Evolutionary conservation across 2,113 vertebrate genomes (phyloP).

Genomic region (Lathamus discolor): DNA sequence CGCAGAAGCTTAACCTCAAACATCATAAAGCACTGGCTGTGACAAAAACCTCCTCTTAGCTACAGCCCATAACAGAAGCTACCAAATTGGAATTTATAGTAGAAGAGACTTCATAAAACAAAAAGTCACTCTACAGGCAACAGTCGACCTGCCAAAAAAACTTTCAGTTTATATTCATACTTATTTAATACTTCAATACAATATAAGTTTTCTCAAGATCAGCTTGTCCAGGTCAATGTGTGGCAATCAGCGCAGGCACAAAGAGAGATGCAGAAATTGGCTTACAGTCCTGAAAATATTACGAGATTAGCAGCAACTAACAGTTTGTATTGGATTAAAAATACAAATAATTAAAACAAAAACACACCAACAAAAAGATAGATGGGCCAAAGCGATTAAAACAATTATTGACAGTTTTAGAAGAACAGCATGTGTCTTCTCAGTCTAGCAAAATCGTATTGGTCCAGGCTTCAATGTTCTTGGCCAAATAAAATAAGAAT

Average conservation of each 20-base stretch:
- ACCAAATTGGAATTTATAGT: not conserved
- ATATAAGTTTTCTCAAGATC: not conserved
- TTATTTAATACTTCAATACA: not conserved
- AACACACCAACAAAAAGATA: not conserved
- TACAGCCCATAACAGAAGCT: not conserved
- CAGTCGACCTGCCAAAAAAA: not conserved
- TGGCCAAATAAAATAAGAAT: not conserved
- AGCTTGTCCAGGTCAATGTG: not conserved
- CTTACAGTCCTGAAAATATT: not conserved
- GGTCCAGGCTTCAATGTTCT: not conserved
- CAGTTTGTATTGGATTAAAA: not conserved
- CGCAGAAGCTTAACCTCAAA: not conserved
- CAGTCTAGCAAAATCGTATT: not conserved
- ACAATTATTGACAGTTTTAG: not conserved
- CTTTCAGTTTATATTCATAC: not conserved
- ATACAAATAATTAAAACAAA: not conserved
- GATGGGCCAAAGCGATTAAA: not conserved
- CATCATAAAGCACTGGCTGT: not conserved
- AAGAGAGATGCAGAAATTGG: not conserved
- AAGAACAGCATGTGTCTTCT: not conserved
- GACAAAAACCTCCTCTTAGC: not conserved
- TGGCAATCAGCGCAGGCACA: fast-evolving
- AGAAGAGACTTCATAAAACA: not conserved
- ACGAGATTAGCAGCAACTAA: not conserved
- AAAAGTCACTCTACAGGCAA: not conserved